Percentiles rank a stretch among this genome's conserved stretches.
Conservation (phyloP, 2,113 vertebrate species). For the Lepus americanus region DNA sequence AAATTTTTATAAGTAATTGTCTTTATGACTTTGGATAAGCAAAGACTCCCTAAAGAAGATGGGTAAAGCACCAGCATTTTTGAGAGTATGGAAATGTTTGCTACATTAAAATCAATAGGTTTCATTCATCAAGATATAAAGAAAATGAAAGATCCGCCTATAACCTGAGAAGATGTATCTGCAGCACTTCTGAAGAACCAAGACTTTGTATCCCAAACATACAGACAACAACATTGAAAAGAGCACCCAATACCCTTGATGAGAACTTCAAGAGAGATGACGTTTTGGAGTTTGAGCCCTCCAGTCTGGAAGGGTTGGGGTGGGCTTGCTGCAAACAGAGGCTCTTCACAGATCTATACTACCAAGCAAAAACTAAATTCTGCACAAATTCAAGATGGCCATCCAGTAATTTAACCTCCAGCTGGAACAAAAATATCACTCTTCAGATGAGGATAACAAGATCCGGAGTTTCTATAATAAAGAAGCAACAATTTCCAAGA, state of each 20-base stretch:
- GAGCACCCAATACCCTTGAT: not conserved
- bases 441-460: constrained; percentile 13
- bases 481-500: not conserved
- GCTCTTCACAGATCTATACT: not conserved
- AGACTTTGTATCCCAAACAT: not conserved
- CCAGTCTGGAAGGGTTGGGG: not conserved
- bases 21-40: not conserved
- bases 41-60: constrained; percentile 23
- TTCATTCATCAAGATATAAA: not conserved
- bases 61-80: not conserved
- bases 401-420: not conserved
- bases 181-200: not conserved
- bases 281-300: constrained; percentile 37
- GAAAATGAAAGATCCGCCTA: constrained; percentile 35
- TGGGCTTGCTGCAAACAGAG: not conserved
- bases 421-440: constrained; percentile 45
- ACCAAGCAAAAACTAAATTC: constrained; percentile 36
- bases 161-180: not conserved
- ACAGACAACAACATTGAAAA: constrained; percentile 40
- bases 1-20: constrained; percentile 32
- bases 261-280: not conserved
- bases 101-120: constrained; percentile 34
- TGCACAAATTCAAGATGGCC: constrained; percentile 40
- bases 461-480: not conserved
- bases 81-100: not conserved